Evolutionary conservation across 2,888 invertebrate species (phyloP).

Genomic region (Rhodophaea formosa): DNA sequence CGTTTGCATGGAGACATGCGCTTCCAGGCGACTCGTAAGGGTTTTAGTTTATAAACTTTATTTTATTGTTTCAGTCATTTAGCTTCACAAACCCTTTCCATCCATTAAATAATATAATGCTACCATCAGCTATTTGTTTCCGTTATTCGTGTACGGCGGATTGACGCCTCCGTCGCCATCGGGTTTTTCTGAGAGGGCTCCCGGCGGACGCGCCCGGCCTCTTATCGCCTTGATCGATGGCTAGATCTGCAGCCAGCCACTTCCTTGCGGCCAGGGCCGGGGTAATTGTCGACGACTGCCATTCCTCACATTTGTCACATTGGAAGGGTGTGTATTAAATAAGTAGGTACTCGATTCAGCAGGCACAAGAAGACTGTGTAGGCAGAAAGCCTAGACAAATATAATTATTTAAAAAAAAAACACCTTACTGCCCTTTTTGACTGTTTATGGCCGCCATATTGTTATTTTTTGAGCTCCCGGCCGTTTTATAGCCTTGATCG

Average conservation of each 20-base stretch:
- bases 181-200: constrained; percentile 10
- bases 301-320: not conserved
- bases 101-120: not conserved
- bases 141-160: constrained; percentile 1
- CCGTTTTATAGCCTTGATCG: constrained; percentile 28
- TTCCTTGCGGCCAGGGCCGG: not conserved
- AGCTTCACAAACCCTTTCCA: not conserved
- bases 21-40: too few relatives aligned
- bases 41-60: too few relatives aligned
- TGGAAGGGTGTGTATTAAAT: not conserved
- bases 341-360: too few relatives aligned
- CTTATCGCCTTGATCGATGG: constrained; percentile 27
- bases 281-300: not conserved
- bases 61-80: too few relatives aligned
- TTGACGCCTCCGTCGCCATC: constrained; percentile 12
- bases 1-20: too few relatives aligned
- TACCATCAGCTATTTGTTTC: constrained; percentile 9
- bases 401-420: too few relatives aligned
- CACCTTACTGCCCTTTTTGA: too few relatives aligned
- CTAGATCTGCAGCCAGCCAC: constrained; percentile 17
- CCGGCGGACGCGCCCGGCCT: constrained; percentile 23
- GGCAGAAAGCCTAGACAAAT: too few relatives aligned
- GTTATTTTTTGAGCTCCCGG: too few relatives aligned
- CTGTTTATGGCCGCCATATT: too few relatives aligned
- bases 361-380: too few relatives aligned